A percentile compares a stretch with the other conserved stretches of the same genome.
phyloP scores from a whole-genome alignment of 2,888 invertebrate species.

The Chaitophorus viminalis region DNA sequence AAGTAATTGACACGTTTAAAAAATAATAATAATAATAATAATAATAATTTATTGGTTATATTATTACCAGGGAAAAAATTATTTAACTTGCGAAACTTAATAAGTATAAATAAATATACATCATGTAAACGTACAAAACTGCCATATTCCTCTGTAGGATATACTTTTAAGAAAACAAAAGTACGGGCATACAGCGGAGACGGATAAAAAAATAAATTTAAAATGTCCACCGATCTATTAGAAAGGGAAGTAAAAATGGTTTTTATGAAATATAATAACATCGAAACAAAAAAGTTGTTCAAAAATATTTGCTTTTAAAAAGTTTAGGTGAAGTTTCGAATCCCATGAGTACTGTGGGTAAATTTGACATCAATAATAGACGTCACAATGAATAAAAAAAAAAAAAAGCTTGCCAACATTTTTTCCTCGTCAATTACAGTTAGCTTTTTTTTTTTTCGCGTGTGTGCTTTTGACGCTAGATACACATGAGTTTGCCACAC shows the following conservation, averaged over 20 bases:
- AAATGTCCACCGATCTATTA: not conserved
- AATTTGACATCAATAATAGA: conserved; percentile 58
- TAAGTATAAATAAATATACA: no score
- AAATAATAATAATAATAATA: no score
- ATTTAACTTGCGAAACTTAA: no score
- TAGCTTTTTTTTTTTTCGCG: conserved; percentile 17
- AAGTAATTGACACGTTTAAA: no score
- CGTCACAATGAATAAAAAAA: conserved; percentile 46
- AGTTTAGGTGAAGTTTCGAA: conserved; percentile 53
- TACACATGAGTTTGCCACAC: conserved; percentile 49
- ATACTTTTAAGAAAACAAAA: not conserved
- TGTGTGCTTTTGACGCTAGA: conserved; percentile 47
- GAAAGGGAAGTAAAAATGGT: not conserved
- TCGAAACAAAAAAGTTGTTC: conserved; percentile 45
- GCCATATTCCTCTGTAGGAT: not conserved
- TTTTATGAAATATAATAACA: conserved; percentile 11
- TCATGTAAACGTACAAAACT: not conserved
- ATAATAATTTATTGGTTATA: no score
- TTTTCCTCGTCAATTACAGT: conserved; percentile 55
- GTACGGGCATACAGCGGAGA: not conserved
- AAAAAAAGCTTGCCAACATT: conserved; percentile 45
- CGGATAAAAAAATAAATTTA: not conserved
- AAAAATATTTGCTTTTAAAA: conserved; percentile 55
- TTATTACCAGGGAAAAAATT: no score
- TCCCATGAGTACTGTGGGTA: conserved; percentile 49